Evolutionary conservation across 2,888 invertebrate species (phyloP).

Genomic region (Mesodorylaimus sp.): DNA sequence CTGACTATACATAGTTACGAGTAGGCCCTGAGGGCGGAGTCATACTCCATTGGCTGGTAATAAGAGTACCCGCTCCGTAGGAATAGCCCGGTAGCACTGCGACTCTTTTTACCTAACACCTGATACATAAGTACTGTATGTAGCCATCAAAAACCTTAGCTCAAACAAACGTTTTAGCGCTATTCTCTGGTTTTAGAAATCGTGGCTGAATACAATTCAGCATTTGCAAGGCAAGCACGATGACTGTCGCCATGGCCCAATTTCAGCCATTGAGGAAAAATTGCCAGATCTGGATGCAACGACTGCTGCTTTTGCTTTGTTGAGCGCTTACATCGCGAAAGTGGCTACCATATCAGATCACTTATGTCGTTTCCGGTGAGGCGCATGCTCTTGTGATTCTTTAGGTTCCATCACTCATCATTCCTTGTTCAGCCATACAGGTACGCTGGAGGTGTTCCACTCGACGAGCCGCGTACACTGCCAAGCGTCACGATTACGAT

Average conservation of each 20-base stretch:
- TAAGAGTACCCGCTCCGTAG: too few species aligned
- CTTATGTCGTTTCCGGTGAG: neutral
- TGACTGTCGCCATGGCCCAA: neutral
- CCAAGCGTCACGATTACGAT: neutral
- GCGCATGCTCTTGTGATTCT: too few species aligned
- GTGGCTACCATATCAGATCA: neutral
- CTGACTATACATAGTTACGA: too few species aligned
- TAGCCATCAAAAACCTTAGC: too few species aligned
- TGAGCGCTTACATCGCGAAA: neutral
- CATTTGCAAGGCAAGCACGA: neutral
- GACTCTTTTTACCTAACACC: too few species aligned
- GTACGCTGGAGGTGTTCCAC: neutral
- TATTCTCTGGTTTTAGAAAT: neutral
- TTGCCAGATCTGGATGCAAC: neutral
- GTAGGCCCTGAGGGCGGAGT: too few species aligned
- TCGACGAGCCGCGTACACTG: neutral
- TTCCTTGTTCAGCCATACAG: neutral
- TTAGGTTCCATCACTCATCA: too few species aligned
- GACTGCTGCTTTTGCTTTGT: neutral
- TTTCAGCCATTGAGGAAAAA: neutral
- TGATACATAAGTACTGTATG: too few species aligned
- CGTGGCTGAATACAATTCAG: neutral
- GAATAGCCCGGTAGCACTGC: too few species aligned
- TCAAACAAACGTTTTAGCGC: too few species aligned
- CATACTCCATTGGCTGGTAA: too few species aligned